Base-by-base conservation (phyloP, 2,113 vertebrate genomes). In the Oryzias melastigma region DNA sequence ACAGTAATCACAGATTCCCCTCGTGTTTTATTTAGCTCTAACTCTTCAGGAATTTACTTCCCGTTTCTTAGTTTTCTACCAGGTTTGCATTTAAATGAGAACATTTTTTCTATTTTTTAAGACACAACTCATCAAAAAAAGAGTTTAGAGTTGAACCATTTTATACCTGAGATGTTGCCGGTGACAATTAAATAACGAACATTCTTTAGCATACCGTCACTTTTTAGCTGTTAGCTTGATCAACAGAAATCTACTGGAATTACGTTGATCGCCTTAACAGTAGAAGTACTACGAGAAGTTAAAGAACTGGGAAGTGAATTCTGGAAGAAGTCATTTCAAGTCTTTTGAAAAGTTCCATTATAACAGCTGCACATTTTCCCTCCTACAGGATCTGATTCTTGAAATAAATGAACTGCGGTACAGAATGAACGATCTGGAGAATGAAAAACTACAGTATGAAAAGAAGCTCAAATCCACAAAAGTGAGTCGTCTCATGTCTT, bases 391-490 rank as follows among this genome's bases (percentile, higher is more conserved):
- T 60, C 87, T 99, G 68, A 92, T 97, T 67, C 93, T 96, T 70
- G 95, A 98, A 87, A 94, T 98, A 55, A 94, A 82, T 46, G 94
- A 96, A 40, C 87, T 98, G 78, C 93, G 95, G 57, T 90, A 95
- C 77, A 94, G 93, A 81, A 68, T 97, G 69, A 93, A 90, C 60
- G 95, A 98, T 42, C 93, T 98, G 93, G 95, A 98, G 74, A 92
- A 62, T 63, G 97, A 98, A 72, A 93, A 93, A 77, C 76, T 94
- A 45, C 96, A 97, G 65, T 96, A 95, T 50, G 96, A 98, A 82
- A 99, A 95, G 87, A 98, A 98, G 68, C 90, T 97, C 24, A 96
- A 96, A 82, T 93, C 93, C 0, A 96, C 95, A 68, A 98, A 98
- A 92, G 97, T 98, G 87, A 93, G 93, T 91, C 22, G 22, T 22